Evolutionary conservation across 2,888 invertebrate genomes (phyloP).

Genomic region (Diarsia mendica): DNA sequence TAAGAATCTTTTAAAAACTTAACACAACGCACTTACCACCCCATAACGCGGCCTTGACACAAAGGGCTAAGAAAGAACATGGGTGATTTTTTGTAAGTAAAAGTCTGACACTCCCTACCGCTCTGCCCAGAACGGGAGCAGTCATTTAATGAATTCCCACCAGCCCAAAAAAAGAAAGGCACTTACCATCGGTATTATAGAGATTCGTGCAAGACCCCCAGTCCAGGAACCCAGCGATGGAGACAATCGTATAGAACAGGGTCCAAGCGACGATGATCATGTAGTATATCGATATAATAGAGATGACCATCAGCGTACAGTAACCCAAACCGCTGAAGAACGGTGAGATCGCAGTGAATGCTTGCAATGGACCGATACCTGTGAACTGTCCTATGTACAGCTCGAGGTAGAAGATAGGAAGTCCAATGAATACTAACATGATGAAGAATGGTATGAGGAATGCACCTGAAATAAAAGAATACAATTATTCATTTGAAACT

Average conservation of each 20-base stretch:
- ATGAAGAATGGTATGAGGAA: slow-evolving; percentile 94
- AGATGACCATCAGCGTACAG: slow-evolving; percentile 93
- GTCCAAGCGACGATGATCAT: slow-evolving; percentile 95
- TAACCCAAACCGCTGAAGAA: slow-evolving; percentile 91
- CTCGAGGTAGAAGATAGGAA: slow-evolving; percentile 95
- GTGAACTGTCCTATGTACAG: slow-evolving; percentile 95
- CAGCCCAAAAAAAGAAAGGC: too few relatives aligned
- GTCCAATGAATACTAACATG: slow-evolving; percentile 94
- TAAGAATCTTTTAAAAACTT: background rate
- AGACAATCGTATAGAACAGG: slow-evolving; percentile 93
- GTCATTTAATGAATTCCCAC: too few relatives aligned
- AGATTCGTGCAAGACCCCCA: slow-evolving; percentile 93
- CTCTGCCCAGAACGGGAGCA: too few relatives aligned
- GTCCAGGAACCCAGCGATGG: slow-evolving; percentile 91
- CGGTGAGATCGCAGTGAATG: slow-evolving; percentile 91
- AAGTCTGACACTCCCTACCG: too few relatives aligned
- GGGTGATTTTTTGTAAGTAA: too few relatives aligned
- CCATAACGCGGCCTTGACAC: too few relatives aligned
- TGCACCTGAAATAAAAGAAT: slow-evolving; percentile 91
- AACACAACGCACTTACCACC: too few relatives aligned
- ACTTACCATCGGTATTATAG: slow-evolving; percentile 91
- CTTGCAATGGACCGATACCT: slow-evolving; percentile 93
- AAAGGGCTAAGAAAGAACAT: too few relatives aligned
- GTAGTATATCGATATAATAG: slow-evolving; percentile 94
- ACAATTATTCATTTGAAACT: background rate